phyloP scores from a whole-genome alignment of 2,113 vertebrate species.

The Anser brachyrhynchus region DNA sequence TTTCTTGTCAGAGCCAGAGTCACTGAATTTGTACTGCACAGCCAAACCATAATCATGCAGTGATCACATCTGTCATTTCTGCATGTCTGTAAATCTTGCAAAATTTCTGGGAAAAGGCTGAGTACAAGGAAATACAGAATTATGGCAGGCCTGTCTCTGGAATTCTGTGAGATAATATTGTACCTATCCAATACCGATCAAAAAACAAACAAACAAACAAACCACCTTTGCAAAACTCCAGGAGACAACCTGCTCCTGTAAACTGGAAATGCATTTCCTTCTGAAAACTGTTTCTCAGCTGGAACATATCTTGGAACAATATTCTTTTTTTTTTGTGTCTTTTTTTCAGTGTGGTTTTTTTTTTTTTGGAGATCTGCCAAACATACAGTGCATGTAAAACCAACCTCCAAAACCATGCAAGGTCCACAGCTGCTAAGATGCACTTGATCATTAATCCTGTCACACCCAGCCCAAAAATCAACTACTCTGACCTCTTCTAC shows the following conservation, averaged over 20 bases:
- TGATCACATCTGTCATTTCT: slow-evolving; percentile 10
- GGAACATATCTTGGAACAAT: slow-evolving; percentile 48
- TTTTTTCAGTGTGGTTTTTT: too few species aligned
- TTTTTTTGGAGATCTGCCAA: slow-evolving; percentile 58
- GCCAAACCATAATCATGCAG: neutral
- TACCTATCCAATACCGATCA: neutral
- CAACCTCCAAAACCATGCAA: slow-evolving; percentile 11
- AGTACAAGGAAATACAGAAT: neutral
- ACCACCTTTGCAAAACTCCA: neutral
- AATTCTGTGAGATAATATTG: neutral
- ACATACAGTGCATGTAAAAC: slow-evolving; percentile 45
- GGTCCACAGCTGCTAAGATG: slow-evolving; percentile 47
- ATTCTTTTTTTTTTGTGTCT: neutral
- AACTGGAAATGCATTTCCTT: slow-evolving; percentile 59
- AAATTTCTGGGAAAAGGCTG: neutral
- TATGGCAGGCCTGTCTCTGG: neutral
- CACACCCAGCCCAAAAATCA: slow-evolving; percentile 62
- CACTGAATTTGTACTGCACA: neutral
- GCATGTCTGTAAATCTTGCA: neutral
- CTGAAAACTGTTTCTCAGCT: slow-evolving; percentile 50
- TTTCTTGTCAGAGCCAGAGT: neutral
- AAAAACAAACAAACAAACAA: neutral
- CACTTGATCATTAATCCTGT: slow-evolving; percentile 61
- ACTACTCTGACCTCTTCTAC: slow-evolving; percentile 14
- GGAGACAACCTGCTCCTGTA: neutral